These are phyloP conservation scores for Campylorhamphus procurvoides DNA, from an alignment of 2,113 vertebrate genomes.

Conservation along the genomic window DNA sequence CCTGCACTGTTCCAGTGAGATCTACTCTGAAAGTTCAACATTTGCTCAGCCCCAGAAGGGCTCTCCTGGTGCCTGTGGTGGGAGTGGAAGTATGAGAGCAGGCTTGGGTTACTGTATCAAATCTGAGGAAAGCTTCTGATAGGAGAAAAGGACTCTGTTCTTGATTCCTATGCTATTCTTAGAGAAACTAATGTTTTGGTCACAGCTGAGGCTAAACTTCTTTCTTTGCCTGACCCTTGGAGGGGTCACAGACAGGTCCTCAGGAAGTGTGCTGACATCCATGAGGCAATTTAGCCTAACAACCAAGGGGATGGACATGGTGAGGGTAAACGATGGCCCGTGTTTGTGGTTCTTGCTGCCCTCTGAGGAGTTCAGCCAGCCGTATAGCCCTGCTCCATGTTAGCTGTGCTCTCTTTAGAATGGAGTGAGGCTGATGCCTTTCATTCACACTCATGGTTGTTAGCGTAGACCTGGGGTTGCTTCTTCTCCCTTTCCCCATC, in stretches of 20 bases:
- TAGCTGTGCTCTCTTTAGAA: background rate
- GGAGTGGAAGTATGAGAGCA: background rate
- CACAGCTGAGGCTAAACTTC: background rate
- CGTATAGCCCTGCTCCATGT: fast-evolving
- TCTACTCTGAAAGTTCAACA: background rate
- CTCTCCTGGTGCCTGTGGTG: background rate
- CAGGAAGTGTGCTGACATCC: background rate
- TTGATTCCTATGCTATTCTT: background rate
- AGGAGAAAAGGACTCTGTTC: background rate
- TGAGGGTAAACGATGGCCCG: background rate
- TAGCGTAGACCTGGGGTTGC: background rate
- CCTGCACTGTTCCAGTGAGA: background rate
- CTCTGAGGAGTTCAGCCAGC: background rate
- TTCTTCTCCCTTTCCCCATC: background rate
- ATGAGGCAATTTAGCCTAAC: background rate
- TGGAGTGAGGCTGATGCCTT: background rate
- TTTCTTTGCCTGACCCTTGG: background rate
- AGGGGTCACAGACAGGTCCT: background rate
- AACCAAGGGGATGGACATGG: fast-evolving
- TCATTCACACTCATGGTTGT: background rate
- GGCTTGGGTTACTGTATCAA: background rate
- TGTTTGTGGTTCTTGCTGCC: fast-evolving
- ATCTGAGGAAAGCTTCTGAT: background rate
- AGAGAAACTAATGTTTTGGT: background rate
- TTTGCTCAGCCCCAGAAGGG: background rate